Evolutionary conservation across 2,888 invertebrate genomes (phyloP), one percentile per base, ranked within the genome.

Genomic region (Taenaris catops): DNA sequence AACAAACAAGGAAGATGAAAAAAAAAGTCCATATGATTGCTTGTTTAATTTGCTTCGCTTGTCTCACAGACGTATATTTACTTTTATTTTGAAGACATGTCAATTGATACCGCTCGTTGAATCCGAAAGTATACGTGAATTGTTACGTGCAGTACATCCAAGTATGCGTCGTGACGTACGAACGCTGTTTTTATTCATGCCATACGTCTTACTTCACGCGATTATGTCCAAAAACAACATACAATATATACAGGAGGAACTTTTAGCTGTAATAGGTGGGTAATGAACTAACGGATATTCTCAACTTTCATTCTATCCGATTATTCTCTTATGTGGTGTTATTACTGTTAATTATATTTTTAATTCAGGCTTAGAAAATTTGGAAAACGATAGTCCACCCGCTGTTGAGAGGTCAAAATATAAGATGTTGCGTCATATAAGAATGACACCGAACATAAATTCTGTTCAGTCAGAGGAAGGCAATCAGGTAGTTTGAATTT

Each of bases 111-210:
- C 89, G 0, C 72, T 87, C 0, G 88, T 94, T 18, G 87, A 89
- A 8, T 86, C 90, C 0, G 86, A 89, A 18, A 88, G 87, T 25
- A 88, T 90, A 1, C 89, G 88, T 18, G 88, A 89, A 29, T 72
- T 94, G 8, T 63, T 95, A 14, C 89, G 89, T 46, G 91, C 91
- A 0, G 94, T 93, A 19, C 90, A 92, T 46, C 92, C 93, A 0
- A 93, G 93, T 51, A 92, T 95, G 71, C 90, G 92, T 11, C 89
- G 92, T 39, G 94, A 94, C 60, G 89, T 90, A 21, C 89, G 91
- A 55, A 91, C 92, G 7, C 66, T 94, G 39, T 91, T 92, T 60
- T 89, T 92, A 33, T 93, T 94, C 59, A 76, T 95, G 34, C 95
- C 95, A 0, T 92, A 94, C 50, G 91, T 94, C 18, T 63, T 94